A percentile compares a stretch with the other conserved stretches of the same genome.
These are phyloP conservation scores for Melanostoma mellinum DNA, from an alignment of 2,888 invertebrate genomes.

Conservation along the genomic window DNA sequence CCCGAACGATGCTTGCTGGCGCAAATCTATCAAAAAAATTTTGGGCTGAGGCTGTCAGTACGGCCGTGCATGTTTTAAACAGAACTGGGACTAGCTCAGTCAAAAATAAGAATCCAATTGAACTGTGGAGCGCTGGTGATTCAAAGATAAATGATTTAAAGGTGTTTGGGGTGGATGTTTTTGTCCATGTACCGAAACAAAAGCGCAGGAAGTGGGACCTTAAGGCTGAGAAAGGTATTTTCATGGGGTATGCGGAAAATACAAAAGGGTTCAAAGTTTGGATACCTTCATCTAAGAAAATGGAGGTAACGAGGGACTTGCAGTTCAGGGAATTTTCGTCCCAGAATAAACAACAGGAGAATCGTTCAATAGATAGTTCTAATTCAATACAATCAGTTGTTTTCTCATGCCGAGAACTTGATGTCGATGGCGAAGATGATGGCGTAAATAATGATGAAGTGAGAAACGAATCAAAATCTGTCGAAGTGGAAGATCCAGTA, in stretches of 20 bases:
- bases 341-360: neutral
- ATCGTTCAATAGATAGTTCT: neutral
- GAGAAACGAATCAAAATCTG: neutral
- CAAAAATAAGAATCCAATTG: neutral
- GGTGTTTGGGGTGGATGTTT: too few species aligned
- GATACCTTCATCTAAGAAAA: neutral
- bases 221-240: too few species aligned
- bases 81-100: slow-evolving; percentile 2
- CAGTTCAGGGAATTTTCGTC: too few species aligned
- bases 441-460: neutral
- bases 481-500: neutral
- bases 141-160: too few species aligned
- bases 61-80: neutral
- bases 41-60: neutral
- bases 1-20: too few species aligned
- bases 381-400: neutral
- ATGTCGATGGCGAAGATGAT: neutral
- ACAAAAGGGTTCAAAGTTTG: neutral
- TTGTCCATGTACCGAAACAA: too few species aligned
- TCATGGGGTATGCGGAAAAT: neutral
- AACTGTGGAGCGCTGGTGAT: neutral
- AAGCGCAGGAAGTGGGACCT: too few species aligned
- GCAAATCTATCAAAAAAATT: too few species aligned
- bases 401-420: neutral
- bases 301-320: too few species aligned